phyloP scores from a whole-genome alignment of 2,888 invertebrate genomes.

The Erebia palarica region DNA sequence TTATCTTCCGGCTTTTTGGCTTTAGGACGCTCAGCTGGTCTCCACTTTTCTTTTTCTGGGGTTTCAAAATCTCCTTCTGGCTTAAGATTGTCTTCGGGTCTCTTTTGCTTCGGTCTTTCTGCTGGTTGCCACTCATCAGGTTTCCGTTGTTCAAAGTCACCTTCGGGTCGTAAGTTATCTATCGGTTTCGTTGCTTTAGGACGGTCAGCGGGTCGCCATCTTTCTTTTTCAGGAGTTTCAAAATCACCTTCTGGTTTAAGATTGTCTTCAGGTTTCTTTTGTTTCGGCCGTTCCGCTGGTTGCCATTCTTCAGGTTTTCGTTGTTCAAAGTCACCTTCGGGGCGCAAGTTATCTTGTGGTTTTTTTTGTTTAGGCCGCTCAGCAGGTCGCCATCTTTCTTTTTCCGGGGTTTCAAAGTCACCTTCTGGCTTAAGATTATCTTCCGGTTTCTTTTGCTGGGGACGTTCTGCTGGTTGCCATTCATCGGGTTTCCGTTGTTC shows the following conservation, averaged over 20 bases:
- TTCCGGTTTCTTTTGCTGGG: constrained; percentile 60
- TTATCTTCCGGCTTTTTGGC: constrained; percentile 78
- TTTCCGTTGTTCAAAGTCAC: constrained; percentile 73
- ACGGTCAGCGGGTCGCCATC: constrained; percentile 57
- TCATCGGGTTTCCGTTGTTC: constrained; percentile 58
- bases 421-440: constrained; percentile 82
- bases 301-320: constrained; percentile 65
- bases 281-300: constrained; percentile 77
- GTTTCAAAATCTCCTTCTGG: constrained; percentile 84
- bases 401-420: constrained; percentile 71
- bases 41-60: constrained; percentile 75
- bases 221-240: constrained; percentile 57
- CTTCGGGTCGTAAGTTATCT: constrained; percentile 76
- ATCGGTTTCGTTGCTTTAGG: constrained; percentile 62
- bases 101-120: constrained; percentile 66
- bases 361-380: too few species aligned
- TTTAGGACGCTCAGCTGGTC: constrained; percentile 63
- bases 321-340: constrained; percentile 80
- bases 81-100: constrained; percentile 74
- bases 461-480: constrained; percentile 68
- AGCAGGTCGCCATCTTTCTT: constrained; percentile 42
- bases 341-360: constrained; percentile 81
- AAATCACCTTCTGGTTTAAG: constrained; percentile 76
- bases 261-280: constrained; percentile 79
- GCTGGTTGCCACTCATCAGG: constrained; percentile 67